These are phyloP conservation scores for Nerophis lumbriciformis DNA, from an alignment of 2,113 vertebrate genomes.

Conservation along the genomic window DNA sequence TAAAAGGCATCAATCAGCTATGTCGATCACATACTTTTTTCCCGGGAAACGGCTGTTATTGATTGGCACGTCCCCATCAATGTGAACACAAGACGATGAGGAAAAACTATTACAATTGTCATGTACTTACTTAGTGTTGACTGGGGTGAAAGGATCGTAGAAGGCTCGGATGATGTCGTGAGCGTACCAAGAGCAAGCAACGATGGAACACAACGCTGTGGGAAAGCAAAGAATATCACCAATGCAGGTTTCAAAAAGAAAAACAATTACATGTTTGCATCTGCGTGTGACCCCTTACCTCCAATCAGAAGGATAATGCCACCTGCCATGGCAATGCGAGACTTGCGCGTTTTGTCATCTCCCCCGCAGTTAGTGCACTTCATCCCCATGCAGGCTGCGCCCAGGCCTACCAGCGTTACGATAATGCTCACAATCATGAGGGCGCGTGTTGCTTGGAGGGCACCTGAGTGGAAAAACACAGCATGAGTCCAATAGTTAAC, in stretches of 20 bases:
- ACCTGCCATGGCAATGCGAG: constrained; percentile 78
- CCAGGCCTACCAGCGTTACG: constrained; percentile 65
- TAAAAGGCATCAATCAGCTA: too few relatives aligned
- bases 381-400: constrained; percentile 81
- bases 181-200: constrained; percentile 81
- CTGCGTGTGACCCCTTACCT: constrained; percentile 50
- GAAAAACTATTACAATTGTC: neutral
- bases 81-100: too few relatives aligned
- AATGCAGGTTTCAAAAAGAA: neutral
- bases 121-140: constrained; percentile 79
- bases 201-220: constrained; percentile 73
- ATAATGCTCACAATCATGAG: constrained; percentile 82
- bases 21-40: too few relatives aligned
- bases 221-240: neutral
- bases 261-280: neutral
- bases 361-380: constrained; percentile 85
- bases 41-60: too few relatives aligned
- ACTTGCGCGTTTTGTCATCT: constrained; percentile 78
- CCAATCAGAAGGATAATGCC: constrained; percentile 79
- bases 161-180: constrained; percentile 80
- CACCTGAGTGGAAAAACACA: constrained; percentile 50
- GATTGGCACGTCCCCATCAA: too few relatives aligned
- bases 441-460: constrained; percentile 81
- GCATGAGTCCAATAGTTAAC: constrained; percentile 14
- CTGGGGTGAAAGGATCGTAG: constrained; percentile 72